Evolutionary conservation across 2,113 vertebrate genomes (phyloP).

Genomic region (Tyrannus savana): DNA sequence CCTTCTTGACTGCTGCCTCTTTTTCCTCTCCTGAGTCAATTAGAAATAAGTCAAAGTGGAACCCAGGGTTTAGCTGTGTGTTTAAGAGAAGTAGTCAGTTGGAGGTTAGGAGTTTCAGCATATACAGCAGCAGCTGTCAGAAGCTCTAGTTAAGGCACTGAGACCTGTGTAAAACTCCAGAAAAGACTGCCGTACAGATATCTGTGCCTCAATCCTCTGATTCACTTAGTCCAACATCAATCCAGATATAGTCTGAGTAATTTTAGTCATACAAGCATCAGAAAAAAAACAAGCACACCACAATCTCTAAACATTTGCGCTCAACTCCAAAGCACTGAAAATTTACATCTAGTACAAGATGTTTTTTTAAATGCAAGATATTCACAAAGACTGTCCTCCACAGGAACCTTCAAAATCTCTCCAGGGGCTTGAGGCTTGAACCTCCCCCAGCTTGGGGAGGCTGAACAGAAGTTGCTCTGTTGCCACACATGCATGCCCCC

Average conservation of each 20-base stretch:
- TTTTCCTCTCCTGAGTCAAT: neutral
- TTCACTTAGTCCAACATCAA: neutral
- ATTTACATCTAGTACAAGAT: neutral
- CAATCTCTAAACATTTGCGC: neutral
- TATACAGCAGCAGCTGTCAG: neutral
- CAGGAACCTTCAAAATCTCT: neutral
- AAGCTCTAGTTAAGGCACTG: neutral
- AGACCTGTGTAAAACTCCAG: neutral
- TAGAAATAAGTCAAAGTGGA: neutral
- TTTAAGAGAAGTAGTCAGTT: neutral
- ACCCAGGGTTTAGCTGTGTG: neutral
- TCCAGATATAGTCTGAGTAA: neutral
- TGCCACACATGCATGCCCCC: neutral
- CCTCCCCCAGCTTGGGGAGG: neutral
- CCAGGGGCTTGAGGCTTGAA: neutral
- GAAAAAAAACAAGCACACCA: neutral
- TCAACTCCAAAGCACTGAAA: neutral
- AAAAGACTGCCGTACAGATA: neutral
- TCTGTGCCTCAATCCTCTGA: neutral
- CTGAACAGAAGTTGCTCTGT: neutral
- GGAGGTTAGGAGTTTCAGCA: neutral
- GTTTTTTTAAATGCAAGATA: neutral
- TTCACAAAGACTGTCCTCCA: neutral
- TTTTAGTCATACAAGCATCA: neutral
- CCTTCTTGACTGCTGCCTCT: neutral